Evolutionary conservation across 2,888 invertebrate species (phyloP).

Genomic region (Norana najaformis): DNA sequence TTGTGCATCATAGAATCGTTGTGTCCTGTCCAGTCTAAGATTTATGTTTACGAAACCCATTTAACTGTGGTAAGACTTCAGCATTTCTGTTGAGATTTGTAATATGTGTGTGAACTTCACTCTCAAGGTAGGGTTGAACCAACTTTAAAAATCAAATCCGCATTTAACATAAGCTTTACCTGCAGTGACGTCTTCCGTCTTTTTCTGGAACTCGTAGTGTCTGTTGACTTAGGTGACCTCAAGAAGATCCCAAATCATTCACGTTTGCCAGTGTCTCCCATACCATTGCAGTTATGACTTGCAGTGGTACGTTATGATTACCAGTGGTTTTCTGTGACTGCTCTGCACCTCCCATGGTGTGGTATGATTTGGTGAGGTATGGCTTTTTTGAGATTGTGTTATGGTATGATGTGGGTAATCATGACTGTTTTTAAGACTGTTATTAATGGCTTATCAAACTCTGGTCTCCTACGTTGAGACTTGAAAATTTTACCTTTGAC

Average conservation of each 20-base stretch:
- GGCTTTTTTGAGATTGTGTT: neutral
- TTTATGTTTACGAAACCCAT: neutral
- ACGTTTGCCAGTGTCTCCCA: neutral
- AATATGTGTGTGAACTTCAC: neutral
- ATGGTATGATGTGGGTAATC: neutral
- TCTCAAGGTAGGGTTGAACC: neutral
- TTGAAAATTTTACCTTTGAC: neutral
- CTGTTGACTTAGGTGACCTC: neutral
- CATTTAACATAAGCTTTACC: neutral
- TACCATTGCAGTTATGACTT: too few species aligned
- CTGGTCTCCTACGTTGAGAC: neutral
- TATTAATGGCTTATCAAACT: neutral
- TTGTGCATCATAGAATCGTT: neutral
- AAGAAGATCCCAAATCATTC: neutral
- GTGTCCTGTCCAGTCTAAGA: too few species aligned
- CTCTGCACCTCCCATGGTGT: too few species aligned
- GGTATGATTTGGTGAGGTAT: neutral
- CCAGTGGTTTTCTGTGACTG: too few species aligned
- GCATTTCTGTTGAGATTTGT: constrained; percentile 5
- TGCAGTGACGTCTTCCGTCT: neutral
- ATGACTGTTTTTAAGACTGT: neutral
- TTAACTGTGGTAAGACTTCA: neutral
- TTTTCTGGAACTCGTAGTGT: neutral
- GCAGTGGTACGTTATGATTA: too few species aligned
- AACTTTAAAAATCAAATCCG: constrained; percentile 4